Evolutionary conservation across 2,797 vertebrate genomes (phyloP).

Genomic region (Apogon talboti): DNA sequence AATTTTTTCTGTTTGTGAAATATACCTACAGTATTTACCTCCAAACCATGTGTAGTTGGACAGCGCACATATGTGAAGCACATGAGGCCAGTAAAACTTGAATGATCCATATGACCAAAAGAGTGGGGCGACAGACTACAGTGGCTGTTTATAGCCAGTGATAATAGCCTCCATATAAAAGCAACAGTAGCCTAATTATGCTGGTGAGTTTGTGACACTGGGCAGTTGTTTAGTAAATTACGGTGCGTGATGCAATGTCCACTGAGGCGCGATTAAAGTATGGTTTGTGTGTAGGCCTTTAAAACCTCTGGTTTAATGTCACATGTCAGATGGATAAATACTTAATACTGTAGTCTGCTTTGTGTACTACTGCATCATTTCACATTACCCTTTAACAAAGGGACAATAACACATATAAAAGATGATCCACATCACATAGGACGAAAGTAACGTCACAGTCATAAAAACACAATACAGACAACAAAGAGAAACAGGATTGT

Average conservation of each 20-base stretch:
- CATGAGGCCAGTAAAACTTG: constrained; percentile 80
- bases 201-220: constrained; percentile 55
- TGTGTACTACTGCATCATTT: no score
- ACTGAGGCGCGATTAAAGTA: neutral
- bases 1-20: no score
- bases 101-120: constrained; percentile 69
- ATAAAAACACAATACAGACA: no score
- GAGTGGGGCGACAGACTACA: constrained; percentile 65
- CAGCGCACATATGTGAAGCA: constrained; percentile 80
- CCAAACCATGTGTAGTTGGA: constrained; percentile 31
- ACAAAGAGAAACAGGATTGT: no score
- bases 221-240: constrained; percentile 40
- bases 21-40: constrained; percentile 23
- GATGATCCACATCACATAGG: no score
- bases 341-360: no score
- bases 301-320: neutral
- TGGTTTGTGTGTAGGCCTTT: neutral
- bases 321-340: no score
- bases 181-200: constrained; percentile 79
- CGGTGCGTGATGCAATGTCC: constrained; percentile 18
- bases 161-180: constrained; percentile 85
- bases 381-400: no score
- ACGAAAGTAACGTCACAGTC: no score
- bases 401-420: no score
- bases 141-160: constrained; percentile 84